Conservation (phyloP, 2,888 invertebrate genomes). For the Strigamia transsilvanica region DNA sequence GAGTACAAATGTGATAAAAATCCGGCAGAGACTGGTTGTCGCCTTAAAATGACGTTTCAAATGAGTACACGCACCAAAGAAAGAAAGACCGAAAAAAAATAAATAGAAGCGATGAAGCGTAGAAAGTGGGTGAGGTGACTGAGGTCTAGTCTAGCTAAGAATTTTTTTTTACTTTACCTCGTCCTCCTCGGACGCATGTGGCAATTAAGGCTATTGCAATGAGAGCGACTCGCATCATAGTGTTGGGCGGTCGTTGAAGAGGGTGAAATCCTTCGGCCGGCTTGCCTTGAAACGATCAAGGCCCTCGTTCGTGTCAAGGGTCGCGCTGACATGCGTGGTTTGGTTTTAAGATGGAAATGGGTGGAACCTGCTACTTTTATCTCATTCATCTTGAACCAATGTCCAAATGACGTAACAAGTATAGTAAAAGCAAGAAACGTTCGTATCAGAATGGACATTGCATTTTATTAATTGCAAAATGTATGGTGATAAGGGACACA, state of each 20-base stretch:
- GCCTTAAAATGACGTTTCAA: not conserved
- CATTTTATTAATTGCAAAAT: not conserved
- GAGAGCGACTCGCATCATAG: slow-evolving; percentile 35
- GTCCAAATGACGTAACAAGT: not conserved
- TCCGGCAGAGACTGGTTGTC: slow-evolving; percentile 5
- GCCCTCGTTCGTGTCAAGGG: slow-evolving; percentile 27
- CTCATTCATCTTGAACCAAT: slow-evolving; percentile 2
- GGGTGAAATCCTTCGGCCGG: slow-evolving; percentile 22
- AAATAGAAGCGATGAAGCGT: not conserved
- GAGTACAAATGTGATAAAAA: not conserved
- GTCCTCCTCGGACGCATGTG: slow-evolving; percentile 23
- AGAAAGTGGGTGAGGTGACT: not conserved
- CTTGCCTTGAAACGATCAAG: slow-evolving; percentile 38
- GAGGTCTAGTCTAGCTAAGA: not conserved
- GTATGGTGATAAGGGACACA: not conserved
- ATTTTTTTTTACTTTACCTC: not conserved
- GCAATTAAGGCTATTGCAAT: slow-evolving; percentile 14
- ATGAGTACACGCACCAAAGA: not conserved
- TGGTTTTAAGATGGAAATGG: not conserved
- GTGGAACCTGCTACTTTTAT: slow-evolving; percentile 22
- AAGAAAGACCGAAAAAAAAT: not conserved
- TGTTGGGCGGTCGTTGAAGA: slow-evolving; percentile 3
- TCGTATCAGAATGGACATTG: not conserved
- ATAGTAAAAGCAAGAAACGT: not conserved
- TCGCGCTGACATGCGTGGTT: slow-evolving; percentile 35